Conservation (phyloP, 2,113 vertebrate genomes). For the Aphelocoma coerulescens region DNA sequence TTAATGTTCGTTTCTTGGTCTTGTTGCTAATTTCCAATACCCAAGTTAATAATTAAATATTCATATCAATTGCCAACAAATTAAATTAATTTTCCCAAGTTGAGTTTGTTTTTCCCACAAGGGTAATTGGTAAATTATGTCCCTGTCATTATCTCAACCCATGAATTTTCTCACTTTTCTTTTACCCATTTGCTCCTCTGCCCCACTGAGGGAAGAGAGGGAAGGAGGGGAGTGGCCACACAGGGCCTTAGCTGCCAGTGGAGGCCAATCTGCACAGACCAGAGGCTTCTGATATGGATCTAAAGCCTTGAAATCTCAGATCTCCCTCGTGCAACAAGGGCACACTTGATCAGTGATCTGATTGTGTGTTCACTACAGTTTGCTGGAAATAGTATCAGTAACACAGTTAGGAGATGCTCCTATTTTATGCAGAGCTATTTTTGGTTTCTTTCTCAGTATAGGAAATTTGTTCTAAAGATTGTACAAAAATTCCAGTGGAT, state of each 20-base stretch:
- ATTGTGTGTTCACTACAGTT: neutral
- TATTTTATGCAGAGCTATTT: neutral
- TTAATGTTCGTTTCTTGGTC: neutral
- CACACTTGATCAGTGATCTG: neutral
- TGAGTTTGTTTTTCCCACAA: rapidly evolving
- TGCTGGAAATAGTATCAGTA: neutral
- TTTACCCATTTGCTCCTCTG: neutral
- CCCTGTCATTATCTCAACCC: neutral
- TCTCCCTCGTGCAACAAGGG: neutral
- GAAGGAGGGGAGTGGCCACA: rapidly evolving
- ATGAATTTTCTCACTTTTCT: neutral
- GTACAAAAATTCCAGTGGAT: neutral
- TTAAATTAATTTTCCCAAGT: neutral
- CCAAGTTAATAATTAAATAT: neutral
- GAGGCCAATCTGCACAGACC: neutral
- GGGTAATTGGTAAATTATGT: neutral
- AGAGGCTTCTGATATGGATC: neutral
- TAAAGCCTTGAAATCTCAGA: neutral
- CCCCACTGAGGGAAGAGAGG: neutral
- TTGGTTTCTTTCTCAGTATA: neutral
- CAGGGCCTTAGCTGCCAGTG: neutral
- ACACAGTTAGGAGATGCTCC: neutral
- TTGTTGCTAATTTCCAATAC: neutral
- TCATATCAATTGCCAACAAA: neutral
- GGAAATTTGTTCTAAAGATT: neutral